Evolutionary conservation across 2,113 vertebrate genomes (phyloP).

Genomic region (Channa argus): DNA sequence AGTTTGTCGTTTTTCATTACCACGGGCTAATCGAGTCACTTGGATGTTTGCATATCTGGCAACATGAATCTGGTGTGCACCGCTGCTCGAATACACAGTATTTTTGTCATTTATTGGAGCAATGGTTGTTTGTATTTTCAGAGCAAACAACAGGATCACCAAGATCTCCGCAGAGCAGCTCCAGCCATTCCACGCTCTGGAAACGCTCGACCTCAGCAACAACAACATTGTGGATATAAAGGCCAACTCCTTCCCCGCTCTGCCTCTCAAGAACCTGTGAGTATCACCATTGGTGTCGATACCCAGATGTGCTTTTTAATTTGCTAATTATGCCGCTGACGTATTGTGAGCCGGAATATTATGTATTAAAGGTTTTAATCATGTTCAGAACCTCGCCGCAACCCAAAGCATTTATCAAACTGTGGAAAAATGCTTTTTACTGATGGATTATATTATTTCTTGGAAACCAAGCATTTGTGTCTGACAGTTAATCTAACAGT

Average conservation of each 20-base stretch:
- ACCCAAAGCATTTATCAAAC: no score
- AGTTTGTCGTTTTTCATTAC: slow-evolving; percentile 52
- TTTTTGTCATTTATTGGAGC: slow-evolving; percentile 72
- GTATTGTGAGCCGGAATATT: no score
- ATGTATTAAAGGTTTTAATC: no score
- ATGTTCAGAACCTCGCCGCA: no score
- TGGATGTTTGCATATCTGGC: slow-evolving; percentile 56
- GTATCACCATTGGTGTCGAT: slow-evolving; percentile 19
- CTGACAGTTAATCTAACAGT: no score
- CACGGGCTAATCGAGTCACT: slow-evolving; percentile 57
- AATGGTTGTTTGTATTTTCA: slow-evolving; percentile 82
- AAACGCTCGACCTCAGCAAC: slow-evolving; percentile 94
- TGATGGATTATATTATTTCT: no score
- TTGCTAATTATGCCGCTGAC: background rate
- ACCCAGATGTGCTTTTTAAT: background rate
- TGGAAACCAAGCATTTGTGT: no score
- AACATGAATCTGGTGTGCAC: slow-evolving; percentile 47
- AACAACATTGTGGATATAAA: slow-evolving; percentile 91
- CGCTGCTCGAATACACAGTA: slow-evolving; percentile 48
- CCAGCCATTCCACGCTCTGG: slow-evolving; percentile 85
- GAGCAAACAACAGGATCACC: slow-evolving; percentile 92
- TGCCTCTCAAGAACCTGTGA: slow-evolving; percentile 94
- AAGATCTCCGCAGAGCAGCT: slow-evolving; percentile 86
- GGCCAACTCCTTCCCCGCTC: slow-evolving; percentile 85
- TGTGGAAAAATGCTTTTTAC: no score